Base-by-base conservation (phyloP, 2,888 invertebrate species). In the Terebella lapidaria region DNA sequence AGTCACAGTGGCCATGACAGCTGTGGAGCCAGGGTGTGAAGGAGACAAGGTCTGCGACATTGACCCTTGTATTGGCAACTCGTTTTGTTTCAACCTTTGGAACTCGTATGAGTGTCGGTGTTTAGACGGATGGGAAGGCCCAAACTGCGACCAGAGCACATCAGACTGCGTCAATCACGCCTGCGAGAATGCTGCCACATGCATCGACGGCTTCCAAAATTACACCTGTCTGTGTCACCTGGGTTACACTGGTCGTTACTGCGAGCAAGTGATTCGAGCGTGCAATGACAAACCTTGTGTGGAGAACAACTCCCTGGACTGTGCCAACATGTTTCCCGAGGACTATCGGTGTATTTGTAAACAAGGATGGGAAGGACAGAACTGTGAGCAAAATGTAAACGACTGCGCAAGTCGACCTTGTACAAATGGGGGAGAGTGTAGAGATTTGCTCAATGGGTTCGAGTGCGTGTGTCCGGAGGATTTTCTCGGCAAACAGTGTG, bases 91-190 rank as follows among this genome's bases (percentile, higher is more conserved):
- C 3, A 72, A 74, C 61, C 51, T 64, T 2, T 76, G 77, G 75
- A 76, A 77, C 63, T 51, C 52, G 3, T 66, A 67, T 56, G 53
- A 60, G 1, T 77, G 77, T 58, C 62, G 65, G 0, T 77, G 77
- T 67, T 49, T 67, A 1, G 67, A 64, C 0, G 77, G 76, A 0
- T 77, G 76, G 76, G 60, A 67, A 42, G 77, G 75, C 5, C 25
- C n/a, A 0, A 55, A 55, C 10, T 77, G 77, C 62, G 57, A 60
- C 26, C 42, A 26, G n/a, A 75, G 74, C 60, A 59, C 70, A 61
- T 60, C 25, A 72, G 77, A 68, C 51, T 70, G 66, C 49, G 28
- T 18, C 22, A 54, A 54, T 28, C 25, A 57, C 27, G 35, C 15
- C 1, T 66, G 66, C 52, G 15, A 25, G 27, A 61, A 60, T 28